Base-by-base conservation (phyloP, 2,888 invertebrate species). In the Nomada hirtipes region DNA sequence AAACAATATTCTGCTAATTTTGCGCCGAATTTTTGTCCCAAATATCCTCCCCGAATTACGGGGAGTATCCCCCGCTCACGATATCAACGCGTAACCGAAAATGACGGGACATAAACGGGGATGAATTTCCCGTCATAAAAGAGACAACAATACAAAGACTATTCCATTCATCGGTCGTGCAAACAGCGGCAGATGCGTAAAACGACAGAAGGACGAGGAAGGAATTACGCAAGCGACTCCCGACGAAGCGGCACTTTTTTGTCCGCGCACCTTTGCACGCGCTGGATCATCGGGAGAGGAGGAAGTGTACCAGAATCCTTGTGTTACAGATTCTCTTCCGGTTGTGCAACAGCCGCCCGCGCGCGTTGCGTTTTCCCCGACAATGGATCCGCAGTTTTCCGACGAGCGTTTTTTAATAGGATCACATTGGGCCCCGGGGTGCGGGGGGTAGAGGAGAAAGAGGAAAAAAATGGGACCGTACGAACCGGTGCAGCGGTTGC, bases 401-500 rank as follows among this genome's bases (percentile, higher is more conserved):
- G 68, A 76, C 23, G 55, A 82, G 74, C 79, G 18, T 86, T 87
- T 90, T 89, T 89, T 89, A 86, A 87, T 84, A 77, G 87, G 50
- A 50, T 64, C 70, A 15, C 20, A 70, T 20, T n/a, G 60, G 11
- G 63, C 52, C 60, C 10, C n/a, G 20, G 50, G 57, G 50, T n/a
- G 44, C n/a, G 68, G 36, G 42, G 47, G 44, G 59, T 4, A 29
- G n/a, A 36, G 4, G 13, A 52, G n/a, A 36, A 29, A 29, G 10
- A 11, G 18, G 20, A n/a, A 29, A 29, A 67, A 50, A 63, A 63
- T 26, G 83, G 53, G 65, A 79, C 42, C 57, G 84, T 29, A 71
- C 73, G 83, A 75, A 79, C 80, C 36, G 80, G 83, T 76, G 85
- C 91, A 92, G 90, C 92, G 89, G 60, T 69, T 23, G 68, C 90